These are phyloP conservation scores for Myotis daubentonii DNA, from an alignment of 2,797 vertebrate genomes.

Conservation along the genomic window DNA sequence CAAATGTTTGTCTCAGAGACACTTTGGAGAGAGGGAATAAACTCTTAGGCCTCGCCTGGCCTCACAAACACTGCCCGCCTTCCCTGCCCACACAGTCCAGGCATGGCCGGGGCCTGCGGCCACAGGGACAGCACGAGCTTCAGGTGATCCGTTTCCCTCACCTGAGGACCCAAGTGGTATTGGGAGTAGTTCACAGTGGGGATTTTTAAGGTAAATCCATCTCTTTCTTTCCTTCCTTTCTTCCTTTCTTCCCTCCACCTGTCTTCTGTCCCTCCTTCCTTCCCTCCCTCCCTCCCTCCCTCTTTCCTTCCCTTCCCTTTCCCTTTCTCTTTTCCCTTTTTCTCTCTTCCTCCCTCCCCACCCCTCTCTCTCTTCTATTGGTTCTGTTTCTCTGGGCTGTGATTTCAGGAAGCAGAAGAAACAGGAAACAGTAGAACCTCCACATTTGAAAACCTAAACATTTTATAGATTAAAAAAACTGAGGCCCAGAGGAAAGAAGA, in stretches of 20 bases:
- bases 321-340: not conserved
- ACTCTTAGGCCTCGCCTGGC: not conserved
- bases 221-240: not conserved
- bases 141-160: accelerated
- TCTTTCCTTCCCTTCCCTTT: too few species aligned
- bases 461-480: not conserved
- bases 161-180: not conserved
- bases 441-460: not conserved
- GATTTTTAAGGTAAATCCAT: not conserved
- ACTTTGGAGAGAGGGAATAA: not conserved
- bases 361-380: not conserved
- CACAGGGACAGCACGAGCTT: not conserved
- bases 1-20: not conserved
- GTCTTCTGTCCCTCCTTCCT: not conserved
- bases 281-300: accelerated
- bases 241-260: too few species aligned
- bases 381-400: not conserved
- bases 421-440: not conserved
- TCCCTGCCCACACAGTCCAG: not conserved
- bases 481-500: not conserved
- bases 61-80: not conserved
- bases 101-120: not conserved
- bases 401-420: not conserved
- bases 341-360: not conserved
- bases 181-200: not conserved